Evolutionary conservation across 2,113 vertebrate genomes (phyloP).

Genomic region (Nesospiza acunhae): DNA sequence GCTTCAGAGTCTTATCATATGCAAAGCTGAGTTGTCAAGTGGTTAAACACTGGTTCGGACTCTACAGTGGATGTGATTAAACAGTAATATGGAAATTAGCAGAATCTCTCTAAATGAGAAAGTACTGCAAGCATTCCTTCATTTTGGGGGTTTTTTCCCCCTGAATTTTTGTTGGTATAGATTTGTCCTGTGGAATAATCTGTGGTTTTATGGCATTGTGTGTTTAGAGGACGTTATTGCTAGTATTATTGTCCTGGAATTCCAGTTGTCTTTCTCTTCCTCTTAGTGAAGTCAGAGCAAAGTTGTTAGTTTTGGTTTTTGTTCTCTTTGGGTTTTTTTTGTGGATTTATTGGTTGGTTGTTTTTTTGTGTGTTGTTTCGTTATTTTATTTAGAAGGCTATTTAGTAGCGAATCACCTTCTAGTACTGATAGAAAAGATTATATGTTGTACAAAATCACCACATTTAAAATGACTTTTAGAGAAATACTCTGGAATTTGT

Average conservation of each 20-base stretch:
- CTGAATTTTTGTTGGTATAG: neutral
- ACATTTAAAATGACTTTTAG: neutral
- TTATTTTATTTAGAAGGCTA: neutral
- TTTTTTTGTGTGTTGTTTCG: neutral
- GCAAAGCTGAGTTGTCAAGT: neutral
- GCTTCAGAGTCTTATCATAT: neutral
- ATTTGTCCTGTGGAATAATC: neutral
- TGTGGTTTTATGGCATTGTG: neutral
- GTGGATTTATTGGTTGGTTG: neutral
- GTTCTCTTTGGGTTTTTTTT: neutral
- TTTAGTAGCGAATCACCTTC: neutral
- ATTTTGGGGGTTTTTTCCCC: rapidly evolving
- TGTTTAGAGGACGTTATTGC: neutral
- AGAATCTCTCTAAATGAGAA: neutral
- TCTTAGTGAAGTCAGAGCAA: neutral
- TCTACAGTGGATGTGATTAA: neutral
- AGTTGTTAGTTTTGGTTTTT: neutral
- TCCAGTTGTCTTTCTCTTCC: neutral
- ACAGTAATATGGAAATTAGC: neutral
- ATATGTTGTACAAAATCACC: neutral
- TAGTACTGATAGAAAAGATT: neutral
- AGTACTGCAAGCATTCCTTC: neutral
- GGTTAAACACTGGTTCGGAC: neutral
- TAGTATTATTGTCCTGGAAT: neutral
- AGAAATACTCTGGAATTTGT: neutral